These are phyloP conservation scores for Adela reaumurella DNA, from an alignment of 2,888 invertebrate genomes.

Conservation along the genomic window DNA sequence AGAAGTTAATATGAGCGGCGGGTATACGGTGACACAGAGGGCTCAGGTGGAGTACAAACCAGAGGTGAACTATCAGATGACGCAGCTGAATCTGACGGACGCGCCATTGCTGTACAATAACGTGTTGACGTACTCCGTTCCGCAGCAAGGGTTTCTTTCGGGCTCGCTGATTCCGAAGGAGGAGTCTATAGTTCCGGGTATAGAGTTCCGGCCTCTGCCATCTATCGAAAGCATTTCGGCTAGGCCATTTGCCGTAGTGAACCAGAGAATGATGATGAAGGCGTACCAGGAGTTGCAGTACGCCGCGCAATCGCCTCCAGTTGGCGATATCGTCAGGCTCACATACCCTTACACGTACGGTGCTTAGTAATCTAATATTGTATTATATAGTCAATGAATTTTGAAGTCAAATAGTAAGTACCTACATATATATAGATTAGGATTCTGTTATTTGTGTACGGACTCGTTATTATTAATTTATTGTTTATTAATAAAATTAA, in stretches of 20 bases:
- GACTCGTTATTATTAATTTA: too few species aligned
- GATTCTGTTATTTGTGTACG: too few species aligned
- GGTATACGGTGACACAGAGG: background rate
- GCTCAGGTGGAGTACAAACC: constrained; percentile 31
- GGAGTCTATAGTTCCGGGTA: constrained; percentile 26
- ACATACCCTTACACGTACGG: constrained; percentile 48
- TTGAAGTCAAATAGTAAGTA: too few species aligned
- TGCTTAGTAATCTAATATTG: constrained; percentile 14
- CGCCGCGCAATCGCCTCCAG: constrained; percentile 19
- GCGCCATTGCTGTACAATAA: constrained; percentile 40
- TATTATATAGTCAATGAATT: too few species aligned
- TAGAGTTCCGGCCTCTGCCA: constrained; percentile 40
- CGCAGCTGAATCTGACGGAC: constrained; percentile 31
- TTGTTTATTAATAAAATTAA: too few species aligned
- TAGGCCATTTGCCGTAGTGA: constrained; percentile 40
- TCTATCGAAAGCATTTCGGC: constrained; percentile 50
- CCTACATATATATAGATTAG: too few species aligned
- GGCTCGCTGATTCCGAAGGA: constrained; percentile 33
- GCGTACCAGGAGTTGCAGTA: constrained; percentile 47
- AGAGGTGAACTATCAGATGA: constrained; percentile 25
- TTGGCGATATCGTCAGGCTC: constrained; percentile 38
- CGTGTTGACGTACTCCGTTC: constrained; percentile 36
- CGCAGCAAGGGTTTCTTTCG: constrained; percentile 31
- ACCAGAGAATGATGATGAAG: constrained; percentile 51
- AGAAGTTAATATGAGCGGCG: constrained; percentile 22